Conservation (phyloP, 2,113 vertebrate species). For the Psettodes erumei region DNA sequence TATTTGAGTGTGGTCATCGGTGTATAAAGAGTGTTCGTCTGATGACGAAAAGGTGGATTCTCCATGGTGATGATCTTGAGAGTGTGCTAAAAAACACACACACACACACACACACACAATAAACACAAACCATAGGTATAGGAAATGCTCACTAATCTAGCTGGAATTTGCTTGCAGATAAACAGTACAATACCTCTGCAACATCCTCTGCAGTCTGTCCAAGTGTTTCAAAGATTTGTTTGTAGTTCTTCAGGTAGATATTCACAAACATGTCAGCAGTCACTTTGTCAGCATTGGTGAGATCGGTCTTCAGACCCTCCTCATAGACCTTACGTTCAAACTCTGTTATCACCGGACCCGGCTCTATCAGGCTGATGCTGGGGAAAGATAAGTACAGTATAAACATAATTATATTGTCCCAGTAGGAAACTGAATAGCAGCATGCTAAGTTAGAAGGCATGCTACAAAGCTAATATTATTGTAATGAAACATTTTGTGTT, state of each 20-base stretch:
- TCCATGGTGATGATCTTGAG: constrained; percentile 86
- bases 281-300: constrained; percentile 85
- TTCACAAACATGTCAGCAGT: constrained; percentile 89
- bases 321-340: constrained; percentile 89
- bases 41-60: constrained; percentile 89
- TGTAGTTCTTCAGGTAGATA: constrained; percentile 88
- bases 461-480: neutral
- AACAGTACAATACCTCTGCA: constrained; percentile 82
- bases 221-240: constrained; percentile 86
- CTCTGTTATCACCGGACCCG: constrained; percentile 86
- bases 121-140: neutral
- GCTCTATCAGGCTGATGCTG: constrained; percentile 87
- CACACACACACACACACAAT: too few species aligned
- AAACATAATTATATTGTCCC: neutral
- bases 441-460: neutral
- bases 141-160: neutral
- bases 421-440: neutral
- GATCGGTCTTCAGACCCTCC: constrained; percentile 87
- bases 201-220: constrained; percentile 87
- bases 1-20: constrained; percentile 91
- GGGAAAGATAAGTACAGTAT: neutral
- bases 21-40: constrained; percentile 88
- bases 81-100: constrained; percentile 87
- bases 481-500: neutral
- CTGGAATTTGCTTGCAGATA: neutral